Percentiles rank a stretch among this genome's conserved stretches.
Evolutionary conservation across 2,797 vertebrate genomes (phyloP).

Genomic region (Tolypeutes matacus): DNA sequence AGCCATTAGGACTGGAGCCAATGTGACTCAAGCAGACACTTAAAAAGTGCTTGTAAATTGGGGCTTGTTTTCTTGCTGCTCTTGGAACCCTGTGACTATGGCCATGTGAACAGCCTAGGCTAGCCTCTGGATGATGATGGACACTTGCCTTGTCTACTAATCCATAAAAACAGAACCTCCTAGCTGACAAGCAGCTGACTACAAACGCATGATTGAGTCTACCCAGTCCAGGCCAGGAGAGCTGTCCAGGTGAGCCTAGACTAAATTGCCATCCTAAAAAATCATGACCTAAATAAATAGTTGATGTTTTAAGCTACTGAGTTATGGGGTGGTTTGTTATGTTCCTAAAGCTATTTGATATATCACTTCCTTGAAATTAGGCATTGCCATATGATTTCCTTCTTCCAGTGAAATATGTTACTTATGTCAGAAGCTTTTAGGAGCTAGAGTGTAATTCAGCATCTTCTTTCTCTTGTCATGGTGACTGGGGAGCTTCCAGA

Average conservation of each 20-base stretch:
- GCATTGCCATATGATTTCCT: not conserved
- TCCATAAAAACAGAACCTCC: conserved; percentile 1
- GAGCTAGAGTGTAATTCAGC: not conserved
- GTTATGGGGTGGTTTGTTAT: not conserved
- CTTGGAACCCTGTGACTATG: not conserved
- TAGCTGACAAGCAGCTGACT: not conserved
- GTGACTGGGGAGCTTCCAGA: not conserved
- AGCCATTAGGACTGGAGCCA: too few relatives aligned
- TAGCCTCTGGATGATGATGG: not conserved
- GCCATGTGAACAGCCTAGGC: not conserved
- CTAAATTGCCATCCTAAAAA: conserved; percentile 4
- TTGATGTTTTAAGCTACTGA: too few relatives aligned
- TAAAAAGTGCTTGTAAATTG: too few relatives aligned
- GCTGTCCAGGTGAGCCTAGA: not conserved
- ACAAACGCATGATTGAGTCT: not conserved
- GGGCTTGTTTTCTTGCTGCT: too few relatives aligned
- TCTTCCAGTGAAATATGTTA: not conserved
- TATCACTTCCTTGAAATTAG: not conserved
- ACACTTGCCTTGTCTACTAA: not conserved
- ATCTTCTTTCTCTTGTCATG: conserved; percentile 5
- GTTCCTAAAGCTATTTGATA: not conserved
- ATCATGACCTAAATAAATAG: too few relatives aligned
- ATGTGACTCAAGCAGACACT: too few relatives aligned
- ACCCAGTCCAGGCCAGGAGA: not conserved
- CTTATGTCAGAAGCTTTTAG: conserved; percentile 38